These are phyloP conservation scores for Ennomos erosarius DNA, from an alignment of 2,888 invertebrate species.

Conservation along the genomic window DNA sequence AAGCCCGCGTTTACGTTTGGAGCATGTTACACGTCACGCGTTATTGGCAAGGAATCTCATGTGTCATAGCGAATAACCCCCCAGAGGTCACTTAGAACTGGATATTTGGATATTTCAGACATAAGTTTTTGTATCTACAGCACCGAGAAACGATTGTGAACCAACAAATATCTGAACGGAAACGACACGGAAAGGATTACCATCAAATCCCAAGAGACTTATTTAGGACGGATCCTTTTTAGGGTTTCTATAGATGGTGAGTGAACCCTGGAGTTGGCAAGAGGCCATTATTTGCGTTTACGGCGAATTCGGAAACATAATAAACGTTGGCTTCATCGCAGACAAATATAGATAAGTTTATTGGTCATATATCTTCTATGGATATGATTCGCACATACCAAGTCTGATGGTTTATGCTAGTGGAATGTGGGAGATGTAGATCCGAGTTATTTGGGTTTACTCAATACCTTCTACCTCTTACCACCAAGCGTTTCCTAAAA, in stretches of 20 bases:
- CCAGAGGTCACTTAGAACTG: constrained; percentile 6
- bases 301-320: constrained; percentile 32
- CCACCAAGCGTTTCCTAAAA: no score
- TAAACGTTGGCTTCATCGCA: constrained; percentile 26
- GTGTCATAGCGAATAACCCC: no score
- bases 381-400: constrained; percentile 27
- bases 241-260: constrained; percentile 13
- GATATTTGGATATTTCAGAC: constrained; percentile 3
- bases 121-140: constrained; percentile 10
- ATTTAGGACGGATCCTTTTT: constrained; percentile 12
- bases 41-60: no score
- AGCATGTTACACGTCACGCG: no score
- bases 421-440: constrained; percentile 4
- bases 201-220: constrained; percentile 16
- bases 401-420: constrained; percentile 5
- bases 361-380: constrained; percentile 35
- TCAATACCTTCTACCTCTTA: no score
- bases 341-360: constrained; percentile 38
- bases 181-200: constrained; percentile 13
- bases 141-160: constrained; percentile 14
- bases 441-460: background rate
- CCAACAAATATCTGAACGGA: constrained; percentile 16
- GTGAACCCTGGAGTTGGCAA: constrained; percentile 31
- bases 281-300: constrained; percentile 32
- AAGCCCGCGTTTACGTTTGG: no score